A percentile compares a stretch with the other conserved stretches of the same genome.
These are phyloP conservation scores for Aphelinus certus DNA, from an alignment of 1,140 invertebrate genomes.

Conservation along the genomic window DNA sequence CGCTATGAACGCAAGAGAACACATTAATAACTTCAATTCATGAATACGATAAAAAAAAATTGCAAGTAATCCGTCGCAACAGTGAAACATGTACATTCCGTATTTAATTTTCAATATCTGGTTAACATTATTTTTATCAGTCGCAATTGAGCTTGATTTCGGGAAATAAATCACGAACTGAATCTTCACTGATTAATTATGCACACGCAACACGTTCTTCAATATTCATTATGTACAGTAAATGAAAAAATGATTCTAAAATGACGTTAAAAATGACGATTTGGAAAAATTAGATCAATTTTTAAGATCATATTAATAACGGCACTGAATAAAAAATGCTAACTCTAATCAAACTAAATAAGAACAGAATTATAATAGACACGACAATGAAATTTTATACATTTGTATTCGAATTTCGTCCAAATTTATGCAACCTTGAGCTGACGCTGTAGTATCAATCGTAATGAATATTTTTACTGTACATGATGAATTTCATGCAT, in stretches of 20 bases:
- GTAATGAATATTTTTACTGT: neutral
- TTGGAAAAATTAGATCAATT: no score
- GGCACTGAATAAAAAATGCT: no score
- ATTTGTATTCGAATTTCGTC: no score
- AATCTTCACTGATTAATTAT: slow-evolving; percentile 17
- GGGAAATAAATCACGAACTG: slow-evolving; percentile 20
- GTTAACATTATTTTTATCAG: slow-evolving; percentile 14
- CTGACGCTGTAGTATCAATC: no score
- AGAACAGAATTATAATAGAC: no score
- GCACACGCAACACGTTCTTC: slow-evolving; percentile 22
- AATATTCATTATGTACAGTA: slow-evolving; percentile 11
- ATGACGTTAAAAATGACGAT: no score
- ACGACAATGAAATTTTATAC: no score
- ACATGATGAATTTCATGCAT: neutral
- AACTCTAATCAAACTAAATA: no score
- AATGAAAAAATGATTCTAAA: no score
- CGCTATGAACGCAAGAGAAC: slow-evolving; percentile 14
- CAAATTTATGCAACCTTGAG: no score
- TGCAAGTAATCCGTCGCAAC: slow-evolving; percentile 14
- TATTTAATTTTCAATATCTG: slow-evolving; percentile 16
- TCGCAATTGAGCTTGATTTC: neutral
- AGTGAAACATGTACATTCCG: slow-evolving; percentile 35
- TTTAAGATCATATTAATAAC: no score
- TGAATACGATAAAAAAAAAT: slow-evolving; percentile 11
- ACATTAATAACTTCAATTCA: slow-evolving; percentile 3